Evolutionary conservation across 2,888 invertebrate genomes (phyloP).

Genomic region (Maniola hyperantus): DNA sequence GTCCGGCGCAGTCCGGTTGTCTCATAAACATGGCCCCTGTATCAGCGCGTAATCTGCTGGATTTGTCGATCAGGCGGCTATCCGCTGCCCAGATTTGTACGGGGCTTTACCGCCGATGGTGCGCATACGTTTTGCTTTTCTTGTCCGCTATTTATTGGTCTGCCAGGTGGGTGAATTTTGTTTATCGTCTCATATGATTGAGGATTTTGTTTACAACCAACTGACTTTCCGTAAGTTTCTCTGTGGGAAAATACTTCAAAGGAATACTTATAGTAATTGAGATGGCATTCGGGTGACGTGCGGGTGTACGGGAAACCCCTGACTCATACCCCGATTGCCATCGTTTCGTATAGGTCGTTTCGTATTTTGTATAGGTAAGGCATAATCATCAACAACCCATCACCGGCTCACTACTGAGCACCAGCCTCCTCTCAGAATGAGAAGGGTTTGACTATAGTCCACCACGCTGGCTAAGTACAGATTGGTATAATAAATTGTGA

Average conservation of each 20-base stretch:
- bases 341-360: too few species aligned
- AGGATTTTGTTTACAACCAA: constrained; percentile 32
- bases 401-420: too few species aligned
- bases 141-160: constrained; percentile 72
- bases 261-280: too few species aligned
- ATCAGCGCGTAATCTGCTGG: constrained; percentile 82
- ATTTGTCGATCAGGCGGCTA: constrained; percentile 82
- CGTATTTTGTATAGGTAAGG: too few species aligned
- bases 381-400: too few species aligned
- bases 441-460: too few species aligned
- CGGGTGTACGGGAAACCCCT: too few species aligned
- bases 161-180: constrained; percentile 65
- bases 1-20: constrained; percentile 62
- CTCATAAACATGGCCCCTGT: constrained; percentile 79
- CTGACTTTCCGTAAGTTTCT: not conserved
- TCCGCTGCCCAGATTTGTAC: constrained; percentile 80
- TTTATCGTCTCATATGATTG: constrained; percentile 51
- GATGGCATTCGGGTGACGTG: too few species aligned
- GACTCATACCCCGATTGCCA: too few species aligned
- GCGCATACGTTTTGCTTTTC: constrained; percentile 79
- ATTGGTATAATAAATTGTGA: too few species aligned
- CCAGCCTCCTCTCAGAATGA: too few species aligned
- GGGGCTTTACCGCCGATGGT: constrained; percentile 75
- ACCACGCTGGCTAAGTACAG: too few species aligned
- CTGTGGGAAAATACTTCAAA: not conserved